phyloP scores from a whole-genome alignment of 2,888 invertebrate species.

The Cordilura impudica region DNA sequence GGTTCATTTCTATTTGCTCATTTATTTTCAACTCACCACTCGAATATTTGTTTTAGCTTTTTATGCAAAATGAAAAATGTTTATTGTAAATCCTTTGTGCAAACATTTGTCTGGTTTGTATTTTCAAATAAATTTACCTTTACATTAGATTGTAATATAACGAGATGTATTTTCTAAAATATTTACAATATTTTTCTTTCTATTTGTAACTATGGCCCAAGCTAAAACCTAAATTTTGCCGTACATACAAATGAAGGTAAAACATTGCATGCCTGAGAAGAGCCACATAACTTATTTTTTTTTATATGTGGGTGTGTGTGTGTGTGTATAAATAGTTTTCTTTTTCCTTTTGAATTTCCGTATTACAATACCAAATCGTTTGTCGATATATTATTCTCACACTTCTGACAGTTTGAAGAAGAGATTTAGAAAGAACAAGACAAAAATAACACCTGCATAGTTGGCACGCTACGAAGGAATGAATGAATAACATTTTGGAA shows the following conservation, averaged over 20 bases:
- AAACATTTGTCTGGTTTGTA: slow-evolving; percentile 29
- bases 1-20: slow-evolving; percentile 24
- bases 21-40: slow-evolving; percentile 21
- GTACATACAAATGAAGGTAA: background rate
- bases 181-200: background rate
- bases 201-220: background rate
- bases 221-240: background rate
- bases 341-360: slow-evolving; percentile 13
- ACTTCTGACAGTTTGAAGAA: background rate
- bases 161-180: background rate
- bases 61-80: slow-evolving; percentile 23
- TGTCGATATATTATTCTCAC: slow-evolving; percentile 41
- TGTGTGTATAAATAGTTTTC: too few species aligned
- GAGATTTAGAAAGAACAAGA: background rate
- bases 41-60: background rate
- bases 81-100: slow-evolving; percentile 29
- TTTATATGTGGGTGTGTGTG: background rate
- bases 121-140: background rate
- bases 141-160: background rate
- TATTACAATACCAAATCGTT: slow-evolving; percentile 22
- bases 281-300: background rate
- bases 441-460: slow-evolving; percentile 26
- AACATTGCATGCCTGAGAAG: slow-evolving; percentile 16
- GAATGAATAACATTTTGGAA: background rate
- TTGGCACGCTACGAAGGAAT: background rate